Conservation (phyloP, 2,113 vertebrate genomes). For the Brienomyrus brachyistius region DNA sequence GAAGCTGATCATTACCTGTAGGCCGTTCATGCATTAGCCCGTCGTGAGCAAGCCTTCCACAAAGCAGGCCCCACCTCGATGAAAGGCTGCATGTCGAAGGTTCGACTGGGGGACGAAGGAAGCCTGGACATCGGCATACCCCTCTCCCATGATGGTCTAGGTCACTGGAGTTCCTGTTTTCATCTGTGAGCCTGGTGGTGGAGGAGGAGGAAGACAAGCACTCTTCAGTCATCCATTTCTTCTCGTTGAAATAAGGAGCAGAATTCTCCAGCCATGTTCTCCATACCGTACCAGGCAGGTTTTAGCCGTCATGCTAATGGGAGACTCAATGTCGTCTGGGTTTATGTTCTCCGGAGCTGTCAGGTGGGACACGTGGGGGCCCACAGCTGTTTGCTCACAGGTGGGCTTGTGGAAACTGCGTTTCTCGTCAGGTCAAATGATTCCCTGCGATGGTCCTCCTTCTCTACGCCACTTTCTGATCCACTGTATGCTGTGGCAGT, state of each 20-base stretch:
- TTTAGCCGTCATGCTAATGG: not conserved
- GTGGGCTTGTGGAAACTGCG: not conserved
- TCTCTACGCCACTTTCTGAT: not conserved
- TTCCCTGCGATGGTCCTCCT: not conserved
- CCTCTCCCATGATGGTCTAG: not conserved
- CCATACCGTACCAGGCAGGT: not conserved
- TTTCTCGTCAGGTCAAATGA: not conserved
- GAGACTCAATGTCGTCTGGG: not conserved
- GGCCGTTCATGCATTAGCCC: slow-evolving; percentile 22
- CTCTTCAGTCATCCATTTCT: slow-evolving; percentile 44
- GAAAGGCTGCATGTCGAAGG: not conserved
- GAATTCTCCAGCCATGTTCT: not conserved
- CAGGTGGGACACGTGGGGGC: not conserved
- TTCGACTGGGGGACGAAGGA: not conserved
- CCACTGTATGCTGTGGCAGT: not conserved
- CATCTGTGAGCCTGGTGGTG: slow-evolving; percentile 41
- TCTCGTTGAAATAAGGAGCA: slow-evolving; percentile 21
- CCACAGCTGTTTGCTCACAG: not conserved
- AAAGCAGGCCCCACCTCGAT: slow-evolving; percentile 32
- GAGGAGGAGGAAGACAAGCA: slow-evolving; percentile 12
- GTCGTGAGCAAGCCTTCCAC: slow-evolving; percentile 30
- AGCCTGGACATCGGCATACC: not conserved
- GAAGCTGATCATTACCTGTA: not conserved
- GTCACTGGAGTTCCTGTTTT: not conserved
- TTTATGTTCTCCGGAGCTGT: not conserved